phyloP scores from a whole-genome alignment of 2,113 vertebrate species.

The Microcebus lehilahytsara region DNA sequence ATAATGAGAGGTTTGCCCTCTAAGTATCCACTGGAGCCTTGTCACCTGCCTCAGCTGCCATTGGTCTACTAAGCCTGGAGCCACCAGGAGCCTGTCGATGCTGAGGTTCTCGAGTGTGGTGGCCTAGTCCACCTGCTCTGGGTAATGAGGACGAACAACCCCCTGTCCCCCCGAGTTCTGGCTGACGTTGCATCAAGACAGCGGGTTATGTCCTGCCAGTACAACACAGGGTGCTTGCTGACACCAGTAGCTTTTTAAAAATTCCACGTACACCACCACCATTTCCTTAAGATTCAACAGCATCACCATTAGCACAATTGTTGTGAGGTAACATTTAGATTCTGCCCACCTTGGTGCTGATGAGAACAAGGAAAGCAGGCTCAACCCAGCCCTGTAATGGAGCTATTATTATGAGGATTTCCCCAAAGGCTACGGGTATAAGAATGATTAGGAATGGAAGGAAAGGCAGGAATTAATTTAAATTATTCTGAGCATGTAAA shows the following conservation, averaged over 20 bases:
- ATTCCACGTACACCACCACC: not conserved
- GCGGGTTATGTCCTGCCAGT: not conserved
- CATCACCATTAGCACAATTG: not conserved
- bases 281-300: not conserved
- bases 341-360: not conserved
- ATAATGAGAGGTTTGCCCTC: not conserved
- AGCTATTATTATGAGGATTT: not conserved
- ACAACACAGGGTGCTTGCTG: not conserved
- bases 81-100: accelerated
- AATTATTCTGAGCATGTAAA: constrained; percentile 27
- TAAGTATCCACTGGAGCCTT: not conserved
- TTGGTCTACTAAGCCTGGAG: not conserved
- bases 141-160: not conserved
- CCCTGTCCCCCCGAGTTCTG: too few relatives aligned
- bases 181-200: not conserved
- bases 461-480: not conserved
- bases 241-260: not conserved
- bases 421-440: not conserved
- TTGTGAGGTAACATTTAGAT: not conserved
- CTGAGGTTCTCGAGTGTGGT: accelerated
- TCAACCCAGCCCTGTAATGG: not conserved
- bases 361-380: not conserved
- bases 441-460: constrained; percentile 9
- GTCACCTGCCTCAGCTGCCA: not conserved
- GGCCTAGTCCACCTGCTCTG: not conserved